Evolutionary conservation across 2,797 vertebrate species (phyloP), one percentile per base, ranked within the genome.

Genomic region (Melanotaenia parkinsoni): DNA sequence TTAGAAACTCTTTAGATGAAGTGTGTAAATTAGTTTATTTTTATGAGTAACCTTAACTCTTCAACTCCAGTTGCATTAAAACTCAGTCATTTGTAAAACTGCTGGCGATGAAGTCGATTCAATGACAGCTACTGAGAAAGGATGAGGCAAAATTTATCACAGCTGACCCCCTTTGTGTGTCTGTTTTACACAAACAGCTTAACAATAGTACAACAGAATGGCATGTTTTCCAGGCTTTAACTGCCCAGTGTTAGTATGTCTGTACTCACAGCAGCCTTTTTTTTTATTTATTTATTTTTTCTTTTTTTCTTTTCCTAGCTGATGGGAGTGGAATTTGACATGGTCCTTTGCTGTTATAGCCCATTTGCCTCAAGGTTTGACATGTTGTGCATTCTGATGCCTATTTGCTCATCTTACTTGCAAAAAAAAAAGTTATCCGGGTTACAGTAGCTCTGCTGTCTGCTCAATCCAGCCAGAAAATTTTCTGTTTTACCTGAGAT

Each of bases 261-360:
- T 53, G 40, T 58, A 72, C 65, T 38, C 58, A 67, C 40, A 47
- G 63, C 58, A 57, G 60, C 59, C 50, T 64, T 10, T 30, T 51
- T 57, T 64, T 63, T n/a, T 40, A 26, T 56, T 12, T 1, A 59
- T 56, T 28, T 45, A 28, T 45, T 5, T 37, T 1, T 59, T 57
- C 18, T 43, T n/a, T 47, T 10, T 38, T 24, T 56, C 35, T 18
- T 58, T 66, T 50, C 20, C 20, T 1, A 14, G 64, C 70, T 59
- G 67, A 82, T 38, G 54, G 24, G 50, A 77, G 69, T 65, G 24
- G 66, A 67, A 74, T 51, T 58, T 74, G 66, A 75, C 58, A 51
- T 66, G 65, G 43, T 73, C 69, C 58, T 76, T 62, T 62, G 70
- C 58, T 73, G 74, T 60, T 76, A 47, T 50, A 33, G 64, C 64